Evolutionary conservation across 92 coral and sea anemone genomes (phyloP), one percentile per base, ranked within the genome.

Genomic region (Muricea muricata): DNA sequence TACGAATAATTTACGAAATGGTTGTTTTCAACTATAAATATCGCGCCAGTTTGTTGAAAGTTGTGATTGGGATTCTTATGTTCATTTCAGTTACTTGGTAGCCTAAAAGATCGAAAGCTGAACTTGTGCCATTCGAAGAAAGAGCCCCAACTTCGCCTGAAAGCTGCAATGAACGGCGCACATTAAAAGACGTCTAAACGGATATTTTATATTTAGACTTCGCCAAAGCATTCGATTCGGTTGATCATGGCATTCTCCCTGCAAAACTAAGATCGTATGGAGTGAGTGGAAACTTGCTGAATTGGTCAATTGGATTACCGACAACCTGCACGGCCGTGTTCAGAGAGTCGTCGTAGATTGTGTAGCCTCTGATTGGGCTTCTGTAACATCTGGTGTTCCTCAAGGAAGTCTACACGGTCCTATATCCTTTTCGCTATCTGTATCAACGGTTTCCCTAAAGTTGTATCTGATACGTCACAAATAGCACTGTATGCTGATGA

Each of bases 321-420:
- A 54, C 61, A 6, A 14, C 61, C 73, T 66, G 20, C 73, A 66
- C n/a, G 73, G 73, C 46, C 73, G 73, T 17, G 39, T 66, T 10
- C 73, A 66, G 23, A 65, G 71, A 65, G 73, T 66, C 6, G 73
- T 66, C 26, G 73, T 66, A n/a, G 34, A 66, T 28, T 0, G 73
- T 66, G 73, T 66, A 31, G 73, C 33, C 46, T 66, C 73, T 31
- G 41, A 66, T 17, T 66, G 73, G 73, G 73, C 1, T 7, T 8
- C 73, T 31, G 73, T 66, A 4, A 66, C n/a, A 8, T 54, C 61
- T 54, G 61, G 42, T 37, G 42, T 37, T 37, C 42, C 42, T 37
- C 42, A 37, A 37, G 42, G 42, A 37, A 37, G 42, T 37, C 9
- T 37, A 37, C 42, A 4, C 9, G 42, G 61, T 54, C 61, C 61